Evolutionary conservation across 2,888 invertebrate genomes (phyloP).

Genomic region (Ceratothoa steindachneri): DNA sequence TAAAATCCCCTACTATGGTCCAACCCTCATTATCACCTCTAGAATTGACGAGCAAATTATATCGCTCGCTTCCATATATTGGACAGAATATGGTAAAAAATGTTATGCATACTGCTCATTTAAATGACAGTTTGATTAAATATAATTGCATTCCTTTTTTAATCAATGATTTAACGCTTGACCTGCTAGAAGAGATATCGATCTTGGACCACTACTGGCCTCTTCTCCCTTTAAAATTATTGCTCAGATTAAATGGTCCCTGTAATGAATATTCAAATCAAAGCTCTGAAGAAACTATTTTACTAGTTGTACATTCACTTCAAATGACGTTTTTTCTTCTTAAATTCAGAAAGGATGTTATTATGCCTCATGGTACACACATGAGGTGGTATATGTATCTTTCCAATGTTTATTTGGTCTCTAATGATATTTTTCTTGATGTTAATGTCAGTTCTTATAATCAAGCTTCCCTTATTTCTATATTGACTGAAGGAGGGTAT

Average conservation of each 20-base stretch:
- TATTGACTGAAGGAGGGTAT: constrained; percentile 28
- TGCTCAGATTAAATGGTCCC: background rate
- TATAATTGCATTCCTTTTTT: constrained; percentile 32
- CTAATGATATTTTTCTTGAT: constrained; percentile 45
- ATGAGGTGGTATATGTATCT: constrained; percentile 35
- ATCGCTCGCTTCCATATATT: constrained; percentile 15
- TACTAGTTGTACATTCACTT: constrained; percentile 27
- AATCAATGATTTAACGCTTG: constrained; percentile 28
- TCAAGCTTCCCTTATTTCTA: constrained; percentile 34
- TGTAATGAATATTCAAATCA: constrained; percentile 12
- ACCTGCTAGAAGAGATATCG: constrained; percentile 17
- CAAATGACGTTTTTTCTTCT: constrained; percentile 37
- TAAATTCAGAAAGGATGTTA: constrained; percentile 21
- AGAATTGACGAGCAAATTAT: constrained; percentile 23
- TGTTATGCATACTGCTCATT: constrained; percentile 20
- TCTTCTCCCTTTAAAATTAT: constrained; percentile 25
- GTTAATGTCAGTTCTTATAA: constrained; percentile 32
- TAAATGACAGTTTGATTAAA: constrained; percentile 26
- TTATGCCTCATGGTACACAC: background rate
- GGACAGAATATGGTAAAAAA: constrained; percentile 12
- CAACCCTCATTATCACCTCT: constrained; percentile 28
- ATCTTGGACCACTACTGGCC: constrained; percentile 36
- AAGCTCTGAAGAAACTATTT: constrained; percentile 25
- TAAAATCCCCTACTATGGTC: constrained; percentile 35
- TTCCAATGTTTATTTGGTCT: constrained; percentile 37